A percentile compares a stretch with the other conserved stretches of the same genome.
phyloP scores from a whole-genome alignment of 1,140 invertebrate species.

The Philotrypesis tridentata region DNA sequence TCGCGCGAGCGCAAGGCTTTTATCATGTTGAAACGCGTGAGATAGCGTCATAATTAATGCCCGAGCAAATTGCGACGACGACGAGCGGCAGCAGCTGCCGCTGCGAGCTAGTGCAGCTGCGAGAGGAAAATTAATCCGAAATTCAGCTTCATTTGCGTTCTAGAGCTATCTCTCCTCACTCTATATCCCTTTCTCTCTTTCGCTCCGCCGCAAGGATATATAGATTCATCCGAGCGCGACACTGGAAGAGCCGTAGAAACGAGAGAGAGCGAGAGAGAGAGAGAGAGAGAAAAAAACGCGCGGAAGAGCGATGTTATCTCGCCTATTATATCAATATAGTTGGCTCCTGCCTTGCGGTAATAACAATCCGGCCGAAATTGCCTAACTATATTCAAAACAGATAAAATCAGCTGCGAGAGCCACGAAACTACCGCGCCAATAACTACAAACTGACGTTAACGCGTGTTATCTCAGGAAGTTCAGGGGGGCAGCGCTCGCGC shows the following conservation, averaged over 20 bases:
- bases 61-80: not conserved
- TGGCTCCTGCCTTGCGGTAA: not conserved
- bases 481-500: not conserved
- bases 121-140: conserved; percentile 1
- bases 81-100: no score
- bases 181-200: no score
- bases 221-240: no score
- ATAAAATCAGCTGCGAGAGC: not conserved
- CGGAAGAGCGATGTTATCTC: not conserved
- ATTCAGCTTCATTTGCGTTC: conserved; percentile 20
- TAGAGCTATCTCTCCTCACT: no score
- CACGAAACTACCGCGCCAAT: not conserved
- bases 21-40: conserved; percentile 18
- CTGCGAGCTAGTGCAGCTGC: not conserved
- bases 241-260: no score
- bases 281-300: not conserved
- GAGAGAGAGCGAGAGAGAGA: no score
- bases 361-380: not conserved
- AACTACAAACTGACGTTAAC: not conserved
- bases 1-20: not conserved
- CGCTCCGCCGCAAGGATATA: no score
- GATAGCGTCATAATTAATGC: conserved; percentile 19
- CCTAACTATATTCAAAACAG: not conserved
- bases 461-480: conserved; percentile 13
- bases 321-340: not conserved